phyloP scores from a whole-genome alignment of 2,888 invertebrate genomes.

The Drosophila hawaiiensis region DNA sequence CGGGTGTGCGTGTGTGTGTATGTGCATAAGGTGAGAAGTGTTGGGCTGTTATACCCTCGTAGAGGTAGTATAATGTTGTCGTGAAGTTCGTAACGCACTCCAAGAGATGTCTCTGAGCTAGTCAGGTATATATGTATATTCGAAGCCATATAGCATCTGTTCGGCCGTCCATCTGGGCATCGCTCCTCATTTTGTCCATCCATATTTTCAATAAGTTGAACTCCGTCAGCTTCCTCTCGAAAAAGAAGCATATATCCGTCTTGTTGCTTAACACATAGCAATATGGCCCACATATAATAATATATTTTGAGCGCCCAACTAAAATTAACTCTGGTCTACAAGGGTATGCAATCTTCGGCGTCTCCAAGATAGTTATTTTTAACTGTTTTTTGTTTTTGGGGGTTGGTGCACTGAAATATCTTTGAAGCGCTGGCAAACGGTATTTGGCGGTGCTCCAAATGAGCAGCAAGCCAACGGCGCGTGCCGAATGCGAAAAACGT shows the following conservation, averaged over 20 bases:
- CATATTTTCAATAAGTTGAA: background rate
- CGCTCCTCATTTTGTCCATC: background rate
- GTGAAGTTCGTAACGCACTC: background rate
- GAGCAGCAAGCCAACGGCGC: conserved; percentile 71
- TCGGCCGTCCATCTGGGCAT: background rate
- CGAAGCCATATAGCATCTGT: background rate
- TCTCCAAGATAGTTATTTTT: background rate
- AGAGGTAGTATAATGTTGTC: background rate
- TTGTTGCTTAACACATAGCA: background rate
- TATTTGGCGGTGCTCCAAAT: conserved; percentile 68
- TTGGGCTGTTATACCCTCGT: background rate
- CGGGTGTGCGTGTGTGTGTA: background rate
- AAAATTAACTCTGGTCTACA: background rate
- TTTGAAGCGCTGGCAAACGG: conserved; percentile 46
- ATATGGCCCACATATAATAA: background rate
- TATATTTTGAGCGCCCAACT: background rate
- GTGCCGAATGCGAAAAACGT: conserved; percentile 59
- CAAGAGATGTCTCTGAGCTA: background rate
- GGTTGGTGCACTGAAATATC: conserved; percentile 48
- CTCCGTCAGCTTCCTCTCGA: background rate
- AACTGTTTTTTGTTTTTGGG: background rate
- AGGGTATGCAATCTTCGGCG: background rate
- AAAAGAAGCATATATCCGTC: background rate
- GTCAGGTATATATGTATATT: background rate
- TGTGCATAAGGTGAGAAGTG: background rate